A percentile compares a stretch with the other conserved stretches of the same genome.
These are phyloP conservation scores for Pelodiscus sinensis DNA, from an alignment of 2,113 vertebrate species.

Conservation along the genomic window DNA sequence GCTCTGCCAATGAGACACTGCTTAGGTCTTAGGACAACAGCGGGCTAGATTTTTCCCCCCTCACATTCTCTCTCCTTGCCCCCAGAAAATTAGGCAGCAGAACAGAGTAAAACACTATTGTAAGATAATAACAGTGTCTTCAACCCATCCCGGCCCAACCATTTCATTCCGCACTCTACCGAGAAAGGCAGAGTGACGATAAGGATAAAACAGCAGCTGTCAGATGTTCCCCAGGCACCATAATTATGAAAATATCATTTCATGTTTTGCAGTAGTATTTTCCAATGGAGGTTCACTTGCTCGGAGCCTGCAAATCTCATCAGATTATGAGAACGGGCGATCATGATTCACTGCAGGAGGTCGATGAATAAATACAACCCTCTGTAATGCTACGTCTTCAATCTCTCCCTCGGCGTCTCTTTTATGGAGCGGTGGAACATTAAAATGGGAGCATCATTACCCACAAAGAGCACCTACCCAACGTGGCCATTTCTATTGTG, in stretches of 20 bases:
- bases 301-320: slow-evolving; percentile 51
- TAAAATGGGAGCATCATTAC: slow-evolving; percentile 47
- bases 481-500: neutral
- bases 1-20: neutral
- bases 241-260: slow-evolving; percentile 21
- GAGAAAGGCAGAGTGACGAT: neutral
- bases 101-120: neutral
- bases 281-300: slow-evolving; percentile 42
- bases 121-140: neutral
- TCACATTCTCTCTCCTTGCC: rapidly evolving
- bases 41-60: neutral
- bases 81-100: neutral
- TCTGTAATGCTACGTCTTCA: slow-evolving; percentile 49
- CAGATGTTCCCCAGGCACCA: slow-evolving; percentile 42
- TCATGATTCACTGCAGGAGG: slow-evolving; percentile 41
- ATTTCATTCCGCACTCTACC: neutral
- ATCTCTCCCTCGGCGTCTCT: neutral
- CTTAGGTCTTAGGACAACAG: neutral
- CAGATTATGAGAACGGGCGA: slow-evolving; percentile 40
- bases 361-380: slow-evolving; percentile 53
- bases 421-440: neutral
- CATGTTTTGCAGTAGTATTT: slow-evolving; percentile 21
- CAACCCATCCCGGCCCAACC: neutral
- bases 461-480: slow-evolving; percentile 5
- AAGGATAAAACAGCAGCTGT: slow-evolving; percentile 53